phyloP scores from a whole-genome alignment of 2,797 vertebrate species.

The Chrosomus eos region DNA sequence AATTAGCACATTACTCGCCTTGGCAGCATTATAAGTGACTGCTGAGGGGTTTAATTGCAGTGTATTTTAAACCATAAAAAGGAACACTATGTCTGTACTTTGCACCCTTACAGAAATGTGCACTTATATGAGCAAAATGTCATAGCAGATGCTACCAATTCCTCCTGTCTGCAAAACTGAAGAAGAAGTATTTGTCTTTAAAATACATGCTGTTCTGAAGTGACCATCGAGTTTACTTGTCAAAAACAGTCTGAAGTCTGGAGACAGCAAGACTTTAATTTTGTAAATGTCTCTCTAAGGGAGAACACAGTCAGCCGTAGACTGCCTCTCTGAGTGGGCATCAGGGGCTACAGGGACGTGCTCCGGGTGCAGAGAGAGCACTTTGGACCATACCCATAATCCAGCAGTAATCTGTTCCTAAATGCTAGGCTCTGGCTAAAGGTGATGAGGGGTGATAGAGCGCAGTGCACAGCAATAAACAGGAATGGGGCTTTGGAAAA shows the following conservation, averaged over 20 bases:
- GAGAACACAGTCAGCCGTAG: conserved; percentile 25
- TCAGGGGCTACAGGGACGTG: conserved; percentile 44
- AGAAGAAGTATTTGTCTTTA: conserved; percentile 19
- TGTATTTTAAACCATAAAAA: conserved; percentile 27
- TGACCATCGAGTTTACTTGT: conserved; percentile 45
- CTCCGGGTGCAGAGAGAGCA: conserved; percentile 42
- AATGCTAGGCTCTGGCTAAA: conserved; percentile 28
- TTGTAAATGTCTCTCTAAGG: conserved; percentile 31
- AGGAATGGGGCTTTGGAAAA: conserved; percentile 18
- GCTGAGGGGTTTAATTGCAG: conserved; percentile 14
- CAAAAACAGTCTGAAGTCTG: conserved; percentile 33
- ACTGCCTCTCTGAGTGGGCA: conserved; percentile 24
- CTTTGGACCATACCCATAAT: conserved; percentile 47
- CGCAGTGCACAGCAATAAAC: conserved; percentile 27
- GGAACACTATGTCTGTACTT: background rate
- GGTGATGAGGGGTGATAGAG: conserved; percentile 24
- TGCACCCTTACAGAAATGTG: background rate
- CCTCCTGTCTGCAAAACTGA: background rate
- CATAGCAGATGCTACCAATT: conserved; percentile 7
- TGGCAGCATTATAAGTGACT: conserved; percentile 20
- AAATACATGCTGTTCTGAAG: conserved; percentile 9
- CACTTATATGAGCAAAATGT: background rate
- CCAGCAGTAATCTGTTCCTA: conserved; percentile 32
- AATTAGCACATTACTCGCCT: conserved; percentile 13
- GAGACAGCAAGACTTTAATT: conserved; percentile 48